Percentiles rank a stretch among this genome's conserved stretches.
Conservation (phyloP, 2,797 vertebrate genomes). For the Remorina albescens region DNA sequence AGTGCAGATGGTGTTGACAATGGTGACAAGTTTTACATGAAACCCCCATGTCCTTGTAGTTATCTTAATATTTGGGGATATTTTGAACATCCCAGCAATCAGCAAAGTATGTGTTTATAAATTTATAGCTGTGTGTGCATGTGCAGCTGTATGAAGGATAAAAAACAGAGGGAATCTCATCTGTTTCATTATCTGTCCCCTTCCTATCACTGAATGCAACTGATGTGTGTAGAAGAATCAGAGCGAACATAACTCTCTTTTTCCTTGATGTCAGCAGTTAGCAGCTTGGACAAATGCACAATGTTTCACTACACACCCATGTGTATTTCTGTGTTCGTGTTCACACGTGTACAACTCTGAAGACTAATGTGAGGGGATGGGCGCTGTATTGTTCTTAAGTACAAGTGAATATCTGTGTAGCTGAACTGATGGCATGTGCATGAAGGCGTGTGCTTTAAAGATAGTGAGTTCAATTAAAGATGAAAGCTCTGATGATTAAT, state of each 20-base stretch:
- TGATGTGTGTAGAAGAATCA: slow-evolving; percentile 79
- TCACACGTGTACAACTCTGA: slow-evolving; percentile 16
- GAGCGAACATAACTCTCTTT: slow-evolving; percentile 73
- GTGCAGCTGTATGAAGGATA: slow-evolving; percentile 41
- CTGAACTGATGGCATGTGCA: slow-evolving; percentile 27
- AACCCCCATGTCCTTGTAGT: neutral
- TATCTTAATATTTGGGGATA: neutral
- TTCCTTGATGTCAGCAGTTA: slow-evolving; percentile 77
- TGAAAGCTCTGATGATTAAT: slow-evolving; percentile 80
- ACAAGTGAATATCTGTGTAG: slow-evolving; percentile 17
- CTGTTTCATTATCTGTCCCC: slow-evolving; percentile 51
- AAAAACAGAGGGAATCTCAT: slow-evolving; percentile 63
- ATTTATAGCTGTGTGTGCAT: slow-evolving; percentile 13
- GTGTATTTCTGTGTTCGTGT: slow-evolving; percentile 12
- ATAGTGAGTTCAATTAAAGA: slow-evolving; percentile 82
- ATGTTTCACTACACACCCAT: no score
- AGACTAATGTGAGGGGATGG: slow-evolving; percentile 9
- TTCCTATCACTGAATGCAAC: slow-evolving; percentile 53
- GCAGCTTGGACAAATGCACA: slow-evolving; percentile 50
- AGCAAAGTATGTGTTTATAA: neutral
- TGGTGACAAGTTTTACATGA: neutral
- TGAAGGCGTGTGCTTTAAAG: slow-evolving; percentile 60
- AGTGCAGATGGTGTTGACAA: neutral
- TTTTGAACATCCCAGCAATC: no score
- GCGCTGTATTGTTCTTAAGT: slow-evolving; percentile 18